phyloP scores from a whole-genome alignment of 2,113 vertebrate species.

The Lucifuga dentata region DNA sequence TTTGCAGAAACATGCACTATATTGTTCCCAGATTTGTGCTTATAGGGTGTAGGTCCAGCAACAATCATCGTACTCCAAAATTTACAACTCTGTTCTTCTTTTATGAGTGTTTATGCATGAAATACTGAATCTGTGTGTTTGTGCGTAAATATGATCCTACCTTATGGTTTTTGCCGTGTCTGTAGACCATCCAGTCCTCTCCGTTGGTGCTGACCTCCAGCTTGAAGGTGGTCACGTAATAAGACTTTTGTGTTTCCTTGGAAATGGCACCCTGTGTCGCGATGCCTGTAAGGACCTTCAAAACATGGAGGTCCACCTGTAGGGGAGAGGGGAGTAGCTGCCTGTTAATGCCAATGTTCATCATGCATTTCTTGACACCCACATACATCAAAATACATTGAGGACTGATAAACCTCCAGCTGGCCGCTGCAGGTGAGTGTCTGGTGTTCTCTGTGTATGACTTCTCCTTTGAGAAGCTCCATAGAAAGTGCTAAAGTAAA shows the following conservation, averaged over 20 bases:
- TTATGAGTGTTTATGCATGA: too few species aligned
- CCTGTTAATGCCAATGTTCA: neutral
- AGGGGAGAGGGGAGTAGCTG: neutral
- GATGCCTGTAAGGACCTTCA: constrained; percentile 93
- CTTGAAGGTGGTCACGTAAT: constrained; percentile 95
- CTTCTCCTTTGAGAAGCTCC: too few species aligned
- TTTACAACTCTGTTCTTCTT: too few species aligned
- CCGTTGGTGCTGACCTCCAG: constrained; percentile 98
- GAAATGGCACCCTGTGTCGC: constrained; percentile 96
- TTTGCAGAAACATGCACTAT: too few species aligned
- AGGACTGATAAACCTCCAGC: too few species aligned
- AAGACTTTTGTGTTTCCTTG: constrained; percentile 92
- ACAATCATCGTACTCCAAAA: too few species aligned
- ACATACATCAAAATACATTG: too few species aligned
- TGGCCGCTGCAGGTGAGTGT: too few species aligned
- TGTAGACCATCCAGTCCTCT: constrained; percentile 98
- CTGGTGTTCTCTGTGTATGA: too few species aligned
- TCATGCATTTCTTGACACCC: neutral
- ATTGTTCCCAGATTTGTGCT: too few species aligned
- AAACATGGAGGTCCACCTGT: constrained; percentile 95
- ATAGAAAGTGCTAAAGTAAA: too few species aligned
- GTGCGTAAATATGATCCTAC: constrained; percentile 66
- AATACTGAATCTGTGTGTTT: neutral
- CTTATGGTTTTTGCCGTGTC: constrained; percentile 98
- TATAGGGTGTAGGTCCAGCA: too few species aligned